Evolutionary conservation across 2,888 invertebrate species (phyloP), one percentile per base, ranked within the genome.

Genomic region (Amaurobius ferox): DNA sequence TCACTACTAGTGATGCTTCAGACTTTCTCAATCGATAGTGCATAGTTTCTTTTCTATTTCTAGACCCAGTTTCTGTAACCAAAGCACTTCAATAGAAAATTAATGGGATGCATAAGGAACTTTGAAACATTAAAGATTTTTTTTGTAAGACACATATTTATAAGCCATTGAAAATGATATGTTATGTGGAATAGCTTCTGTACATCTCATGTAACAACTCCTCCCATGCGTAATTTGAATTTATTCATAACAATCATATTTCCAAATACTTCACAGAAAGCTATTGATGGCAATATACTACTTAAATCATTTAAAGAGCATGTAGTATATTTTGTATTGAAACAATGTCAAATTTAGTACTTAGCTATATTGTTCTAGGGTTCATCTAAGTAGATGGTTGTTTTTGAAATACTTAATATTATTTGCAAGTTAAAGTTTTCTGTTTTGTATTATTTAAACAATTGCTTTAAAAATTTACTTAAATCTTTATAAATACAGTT

Each of bases 311-410:
- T 44, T 11, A 44, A 16, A 44, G 2, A 16, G 16, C 16, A 11
- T 35, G 44, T n/a, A 16, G 55, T 55, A 55, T 55, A 55, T 55
- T 55, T 55, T 55, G 55, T 55, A 55, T 55, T 23, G 23, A 2
- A 55, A 55, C 19, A 3, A 55, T 55, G 55, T 55, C 23, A 3
- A 23, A 16, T 55, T 23, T 55, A 55, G 55, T n/a, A 55, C 16
- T 23, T 55, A 6, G 23, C 23, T 23, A n/a, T n/a, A n/a, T 44
- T 55, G 11, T 23, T 55, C 3, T 23, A 55, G 16, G 19, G 23
- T 44, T 44, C 16, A 16, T 44, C 44, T 44, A 16, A 44, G 1
- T 55, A 35, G 35, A n/a, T 35, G 35, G 35, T 35, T 35, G 9
- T 7, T 35, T 35, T 35, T 35, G 5, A 5, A 35, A 9, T 35